Evolutionary conservation across 2,888 invertebrate genomes (phyloP).

Genomic region (Xestoiulus laeticollis): DNA sequence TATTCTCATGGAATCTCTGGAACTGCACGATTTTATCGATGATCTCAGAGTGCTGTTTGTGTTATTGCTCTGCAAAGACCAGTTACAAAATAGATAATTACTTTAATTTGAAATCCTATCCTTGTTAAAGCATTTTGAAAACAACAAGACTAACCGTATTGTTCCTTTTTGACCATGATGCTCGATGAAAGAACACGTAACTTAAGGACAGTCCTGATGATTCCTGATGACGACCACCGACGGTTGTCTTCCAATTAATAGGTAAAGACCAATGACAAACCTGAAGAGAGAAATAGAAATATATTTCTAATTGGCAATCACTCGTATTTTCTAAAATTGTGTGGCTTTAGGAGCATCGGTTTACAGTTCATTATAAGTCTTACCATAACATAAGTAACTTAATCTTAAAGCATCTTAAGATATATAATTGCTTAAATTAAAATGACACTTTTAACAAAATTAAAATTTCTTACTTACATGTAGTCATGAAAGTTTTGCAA

Average conservation of each 20-base stretch:
- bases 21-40: constrained; percentile 48
- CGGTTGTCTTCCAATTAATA: not conserved
- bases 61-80: not conserved
- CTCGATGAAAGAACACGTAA: constrained; percentile 54
- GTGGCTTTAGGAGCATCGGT: too few relatives aligned
- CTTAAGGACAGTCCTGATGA: constrained; percentile 51
- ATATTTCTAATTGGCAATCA: not conserved
- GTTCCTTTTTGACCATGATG: constrained; percentile 51
- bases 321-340: too few relatives aligned
- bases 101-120: not conserved
- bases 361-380: too few relatives aligned
- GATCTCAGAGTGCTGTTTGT: constrained; percentile 47
- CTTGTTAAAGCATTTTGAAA: not conserved
- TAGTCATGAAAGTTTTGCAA: too few relatives aligned
- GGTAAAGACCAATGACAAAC: constrained; percentile 44
- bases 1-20: constrained; percentile 46
- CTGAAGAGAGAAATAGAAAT: constrained; percentile 7
- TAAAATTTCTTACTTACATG: too few relatives aligned
- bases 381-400: too few relatives aligned
- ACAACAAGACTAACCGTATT: constrained; percentile 16
- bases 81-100: not conserved
- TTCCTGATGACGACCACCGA: constrained; percentile 18
- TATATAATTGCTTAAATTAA: too few relatives aligned
- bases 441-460: too few relatives aligned
- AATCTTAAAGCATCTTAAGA: too few relatives aligned